A percentile compares a stretch with the other conserved stretches of the same genome.
phyloP scores from a whole-genome alignment of 2,888 invertebrate genomes.

The Hemaris fuciformis region DNA sequence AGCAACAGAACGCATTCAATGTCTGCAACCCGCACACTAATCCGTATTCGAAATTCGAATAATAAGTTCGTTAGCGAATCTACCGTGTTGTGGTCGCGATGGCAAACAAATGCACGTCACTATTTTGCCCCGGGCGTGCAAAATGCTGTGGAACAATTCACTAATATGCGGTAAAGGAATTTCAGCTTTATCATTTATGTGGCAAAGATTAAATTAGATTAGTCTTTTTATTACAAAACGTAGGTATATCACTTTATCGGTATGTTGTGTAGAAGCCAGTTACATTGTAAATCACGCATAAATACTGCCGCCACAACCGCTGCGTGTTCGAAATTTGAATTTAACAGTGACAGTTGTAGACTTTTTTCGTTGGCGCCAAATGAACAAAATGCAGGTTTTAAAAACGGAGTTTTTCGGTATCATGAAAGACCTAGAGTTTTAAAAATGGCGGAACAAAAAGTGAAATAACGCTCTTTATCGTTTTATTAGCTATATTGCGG shows the following conservation, averaged over 20 bases:
- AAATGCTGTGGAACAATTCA: conserved; percentile 32
- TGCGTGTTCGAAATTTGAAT: conserved; percentile 15
- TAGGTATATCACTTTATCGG: conserved; percentile 14
- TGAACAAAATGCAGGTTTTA: not conserved
- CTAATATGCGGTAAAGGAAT: not conserved
- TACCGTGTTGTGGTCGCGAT: conserved; percentile 48
- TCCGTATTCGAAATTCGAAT: conserved; percentile 49
- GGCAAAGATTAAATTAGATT: conserved; percentile 1
- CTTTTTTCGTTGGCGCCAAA: not conserved
- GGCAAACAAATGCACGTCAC: conserved; percentile 49
- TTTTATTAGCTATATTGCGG: too few species aligned
- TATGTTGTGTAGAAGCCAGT: conserved; percentile 16
- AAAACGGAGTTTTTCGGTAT: not conserved
- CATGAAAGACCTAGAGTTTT: not conserved
- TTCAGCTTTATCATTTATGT: not conserved
- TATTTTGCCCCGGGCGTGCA: conserved; percentile 40
- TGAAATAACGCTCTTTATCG: too few species aligned
- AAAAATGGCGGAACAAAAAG: too few species aligned
- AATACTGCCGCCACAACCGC: conserved; percentile 15
- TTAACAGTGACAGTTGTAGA: conserved; percentile 7
- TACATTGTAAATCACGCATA: conserved; percentile 21
- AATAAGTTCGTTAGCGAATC: conserved; percentile 66
- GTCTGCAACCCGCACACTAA: conserved; percentile 35
- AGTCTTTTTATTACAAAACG: not conserved
- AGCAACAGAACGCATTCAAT: not conserved